A percentile compares a stretch with the other conserved stretches of the same genome.
These are phyloP conservation scores for Bombus sibiricus DNA, from an alignment of 1,140 invertebrate species.

Conservation along the genomic window DNA sequence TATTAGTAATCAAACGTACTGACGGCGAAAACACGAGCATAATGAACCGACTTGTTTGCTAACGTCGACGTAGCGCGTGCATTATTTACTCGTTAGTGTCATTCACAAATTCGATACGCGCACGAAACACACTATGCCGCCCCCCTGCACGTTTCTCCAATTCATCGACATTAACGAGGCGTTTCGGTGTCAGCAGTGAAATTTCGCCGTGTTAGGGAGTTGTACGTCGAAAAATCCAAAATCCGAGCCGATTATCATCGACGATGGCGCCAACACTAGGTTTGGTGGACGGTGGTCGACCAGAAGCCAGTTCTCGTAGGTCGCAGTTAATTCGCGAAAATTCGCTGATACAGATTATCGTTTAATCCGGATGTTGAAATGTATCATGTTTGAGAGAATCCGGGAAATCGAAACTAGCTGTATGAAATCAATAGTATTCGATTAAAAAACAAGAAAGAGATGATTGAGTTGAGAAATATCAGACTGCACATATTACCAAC, in stretches of 20 bases:
- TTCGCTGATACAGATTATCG: slow-evolving; percentile 61
- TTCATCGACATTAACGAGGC: slow-evolving; percentile 61
- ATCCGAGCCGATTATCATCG: slow-evolving; percentile 42
- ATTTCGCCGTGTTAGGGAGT: background rate
- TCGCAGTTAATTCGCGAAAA: slow-evolving; percentile 58
- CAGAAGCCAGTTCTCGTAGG: slow-evolving; percentile 13
- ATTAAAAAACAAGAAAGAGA: too few relatives aligned
- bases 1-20: slow-evolving; percentile 64
- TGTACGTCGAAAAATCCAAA: slow-evolving; percentile 49
- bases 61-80: slow-evolving; percentile 57
- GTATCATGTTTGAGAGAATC: too few relatives aligned
- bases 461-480: too few relatives aligned
- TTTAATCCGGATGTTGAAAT: slow-evolving; percentile 18
- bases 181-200: slow-evolving; percentile 51
- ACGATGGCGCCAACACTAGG: background rate
- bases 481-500: too few relatives aligned
- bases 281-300: background rate
- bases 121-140: slow-evolving; percentile 28
- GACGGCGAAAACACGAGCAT: slow-evolving; percentile 53
- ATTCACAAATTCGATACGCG: slow-evolving; percentile 61
- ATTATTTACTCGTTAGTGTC: slow-evolving; percentile 70
- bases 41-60: slow-evolving; percentile 67
- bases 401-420: too few relatives aligned
- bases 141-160: slow-evolving; percentile 17
- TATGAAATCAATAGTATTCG: too few relatives aligned